These are phyloP conservation scores for Acleris laterana DNA, from an alignment of 2,888 invertebrate species.

Conservation along the genomic window DNA sequence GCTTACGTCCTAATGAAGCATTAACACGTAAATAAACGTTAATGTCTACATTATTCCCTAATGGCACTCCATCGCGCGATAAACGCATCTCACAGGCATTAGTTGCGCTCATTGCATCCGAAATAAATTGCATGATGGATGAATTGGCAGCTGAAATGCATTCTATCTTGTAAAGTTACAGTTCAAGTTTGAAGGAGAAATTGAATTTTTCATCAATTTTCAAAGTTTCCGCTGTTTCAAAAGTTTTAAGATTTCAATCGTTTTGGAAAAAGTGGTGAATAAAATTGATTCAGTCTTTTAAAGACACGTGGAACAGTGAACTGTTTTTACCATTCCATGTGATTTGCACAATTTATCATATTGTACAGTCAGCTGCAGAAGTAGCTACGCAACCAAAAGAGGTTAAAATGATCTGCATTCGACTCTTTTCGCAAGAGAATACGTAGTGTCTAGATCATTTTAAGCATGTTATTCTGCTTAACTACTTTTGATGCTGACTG, in stretches of 20 bases:
- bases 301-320: background rate
- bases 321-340: background rate
- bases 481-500: too few species aligned
- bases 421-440: too few species aligned
- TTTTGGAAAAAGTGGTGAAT: background rate
- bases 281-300: background rate
- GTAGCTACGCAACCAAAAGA: too few species aligned
- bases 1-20: slow-evolving; percentile 77
- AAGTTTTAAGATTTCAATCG: slow-evolving; percentile 13
- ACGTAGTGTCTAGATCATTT: too few species aligned
- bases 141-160: slow-evolving; percentile 30
- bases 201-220: slow-evolving; percentile 24
- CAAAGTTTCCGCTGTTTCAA: slow-evolving; percentile 27
- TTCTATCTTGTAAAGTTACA: slow-evolving; percentile 29
- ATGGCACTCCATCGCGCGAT: slow-evolving; percentile 66
- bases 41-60: slow-evolving; percentile 74
- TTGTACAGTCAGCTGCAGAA: too few species aligned
- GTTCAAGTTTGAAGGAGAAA: slow-evolving; percentile 17
- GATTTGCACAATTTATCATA: too few species aligned
- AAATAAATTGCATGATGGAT: slow-evolving; percentile 36
- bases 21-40: slow-evolving; percentile 76
- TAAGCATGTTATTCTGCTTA: too few species aligned
- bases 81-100: slow-evolving; percentile 56
- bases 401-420: too few species aligned
- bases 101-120: slow-evolving; percentile 40